phyloP scores from a whole-genome alignment of 2,888 invertebrate genomes.

The Anoncus sp. region DNA sequence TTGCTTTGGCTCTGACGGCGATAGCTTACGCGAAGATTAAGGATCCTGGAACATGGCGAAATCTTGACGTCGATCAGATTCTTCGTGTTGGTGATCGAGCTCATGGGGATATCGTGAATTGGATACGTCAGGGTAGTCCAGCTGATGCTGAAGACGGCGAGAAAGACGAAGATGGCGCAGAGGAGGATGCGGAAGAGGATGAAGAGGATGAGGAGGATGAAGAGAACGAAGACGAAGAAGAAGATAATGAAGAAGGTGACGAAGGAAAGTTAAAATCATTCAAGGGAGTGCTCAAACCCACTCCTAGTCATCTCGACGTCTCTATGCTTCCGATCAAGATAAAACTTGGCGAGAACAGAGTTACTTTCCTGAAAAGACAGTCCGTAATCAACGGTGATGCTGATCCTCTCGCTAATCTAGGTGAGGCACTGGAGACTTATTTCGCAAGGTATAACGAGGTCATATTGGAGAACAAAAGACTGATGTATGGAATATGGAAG shows the following conservation, averaged over 20 bases:
- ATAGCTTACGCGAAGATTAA: slow-evolving; percentile 73
- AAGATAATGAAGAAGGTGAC: slow-evolving; percentile 48
- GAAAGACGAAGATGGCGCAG: slow-evolving; percentile 60
- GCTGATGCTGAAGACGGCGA: slow-evolving; percentile 50
- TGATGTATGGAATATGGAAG: slow-evolving; percentile 77
- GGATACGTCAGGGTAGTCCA: slow-evolving; percentile 72
- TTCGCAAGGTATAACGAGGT: slow-evolving; percentile 73
- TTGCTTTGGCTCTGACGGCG: slow-evolving; percentile 72
- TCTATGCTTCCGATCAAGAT: slow-evolving; percentile 74
- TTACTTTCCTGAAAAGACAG: slow-evolving; percentile 69
- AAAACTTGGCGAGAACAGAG: slow-evolving; percentile 69
- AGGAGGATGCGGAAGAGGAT: slow-evolving; percentile 63
- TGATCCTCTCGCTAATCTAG: slow-evolving; percentile 77
- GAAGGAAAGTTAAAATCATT: slow-evolving; percentile 23
- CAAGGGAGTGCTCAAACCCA: slow-evolving; percentile 56
- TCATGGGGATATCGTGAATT: slow-evolving; percentile 69
- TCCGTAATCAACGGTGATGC: slow-evolving; percentile 73
- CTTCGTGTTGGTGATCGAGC: slow-evolving; percentile 69
- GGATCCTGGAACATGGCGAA: slow-evolving; percentile 72
- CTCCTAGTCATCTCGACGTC: slow-evolving; percentile 73
- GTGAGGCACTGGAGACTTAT: slow-evolving; percentile 77
- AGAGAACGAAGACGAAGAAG: slow-evolving; percentile 57
- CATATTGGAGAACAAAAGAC: slow-evolving; percentile 76
- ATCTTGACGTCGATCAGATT: slow-evolving; percentile 75
- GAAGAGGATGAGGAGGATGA: slow-evolving; percentile 57